Conservation (phyloP, 1,140 invertebrate genomes). For the Coptotermes formosanus region DNA sequence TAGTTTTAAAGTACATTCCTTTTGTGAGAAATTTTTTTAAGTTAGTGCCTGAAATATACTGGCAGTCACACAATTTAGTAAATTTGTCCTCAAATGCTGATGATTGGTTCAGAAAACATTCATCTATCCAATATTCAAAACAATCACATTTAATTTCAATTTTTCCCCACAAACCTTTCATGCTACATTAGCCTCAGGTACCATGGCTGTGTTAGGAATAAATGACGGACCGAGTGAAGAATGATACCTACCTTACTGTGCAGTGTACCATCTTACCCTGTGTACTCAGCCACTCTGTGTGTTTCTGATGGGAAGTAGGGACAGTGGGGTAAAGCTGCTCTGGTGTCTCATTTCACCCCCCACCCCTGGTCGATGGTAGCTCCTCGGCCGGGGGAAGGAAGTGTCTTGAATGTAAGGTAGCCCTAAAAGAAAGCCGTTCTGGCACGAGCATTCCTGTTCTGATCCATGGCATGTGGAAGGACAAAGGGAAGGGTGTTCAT, state of each 20-base stretch:
- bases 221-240: background rate
- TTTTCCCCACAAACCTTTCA: background rate
- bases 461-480: background rate
- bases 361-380: background rate
- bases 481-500: background rate
- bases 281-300: background rate
- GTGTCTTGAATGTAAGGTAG: slow-evolving; percentile 23
- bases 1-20: too few species aligned
- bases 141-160: too few species aligned
- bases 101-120: too few species aligned
- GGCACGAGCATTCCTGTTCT: slow-evolving; percentile 28
- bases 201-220: background rate
- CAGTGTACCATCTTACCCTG: background rate
- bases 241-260: background rate
- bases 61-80: too few species aligned
- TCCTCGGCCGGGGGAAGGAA: slow-evolving; percentile 20
- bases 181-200: background rate
- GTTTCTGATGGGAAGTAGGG: background rate
- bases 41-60: too few species aligned
- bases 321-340: slow-evolving; percentile 1
- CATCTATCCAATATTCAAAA: too few species aligned
- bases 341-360: slow-evolving; percentile 21
- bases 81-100: too few species aligned
- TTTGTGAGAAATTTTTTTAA: too few species aligned
- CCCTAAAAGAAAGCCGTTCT: slow-evolving; percentile 36